These are phyloP conservation scores for Peromyscus polionotus DNA, from an alignment of 2,113 vertebrate species.

Conservation along the genomic window DNA sequence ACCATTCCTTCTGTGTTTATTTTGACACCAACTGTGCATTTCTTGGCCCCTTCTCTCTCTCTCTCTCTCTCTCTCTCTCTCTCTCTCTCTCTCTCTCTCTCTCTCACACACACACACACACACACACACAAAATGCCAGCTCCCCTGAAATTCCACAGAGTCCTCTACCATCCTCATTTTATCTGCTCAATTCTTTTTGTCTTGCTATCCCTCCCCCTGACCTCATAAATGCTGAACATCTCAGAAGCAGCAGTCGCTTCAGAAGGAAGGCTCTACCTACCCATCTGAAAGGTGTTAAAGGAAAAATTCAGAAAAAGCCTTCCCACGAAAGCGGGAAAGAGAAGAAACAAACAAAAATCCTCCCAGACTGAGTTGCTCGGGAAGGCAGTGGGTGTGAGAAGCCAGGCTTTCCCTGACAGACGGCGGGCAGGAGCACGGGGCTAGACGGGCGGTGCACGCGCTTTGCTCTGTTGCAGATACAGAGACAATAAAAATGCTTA, in stretches of 20 bases:
- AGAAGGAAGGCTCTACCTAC: neutral
- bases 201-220: conserved; percentile 57
- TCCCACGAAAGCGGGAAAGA: conserved; percentile 70
- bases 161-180: conserved; percentile 10
- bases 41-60: conserved; percentile 49
- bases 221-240: conserved; percentile 72
- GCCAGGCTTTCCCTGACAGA: conserved; percentile 86
- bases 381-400: conserved; percentile 82
- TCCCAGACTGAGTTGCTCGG: conserved; percentile 74
- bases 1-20: conserved; percentile 83
- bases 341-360: conserved; percentile 77
- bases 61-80: too few relatives aligned
- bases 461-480: conserved; percentile 82
- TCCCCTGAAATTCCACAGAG: conserved; percentile 32
- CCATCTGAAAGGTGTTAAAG: conserved; percentile 70
- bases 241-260: conserved; percentile 64
- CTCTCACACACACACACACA: neutral
- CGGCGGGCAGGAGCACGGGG: conserved; percentile 76
- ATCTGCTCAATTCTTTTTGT: conserved; percentile 53
- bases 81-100: too few relatives aligned
- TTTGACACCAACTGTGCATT: conserved; percentile 83
- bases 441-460: conserved; percentile 67
- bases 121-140: conserved; percentile 13
- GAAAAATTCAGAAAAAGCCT: conserved; percentile 77
- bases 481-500: conserved; percentile 87